A percentile compares a stretch with the other conserved stretches of the same genome.
Evolutionary conservation across 2,113 vertebrate species (phyloP).

Genomic region (Gadus macrocephalus): DNA sequence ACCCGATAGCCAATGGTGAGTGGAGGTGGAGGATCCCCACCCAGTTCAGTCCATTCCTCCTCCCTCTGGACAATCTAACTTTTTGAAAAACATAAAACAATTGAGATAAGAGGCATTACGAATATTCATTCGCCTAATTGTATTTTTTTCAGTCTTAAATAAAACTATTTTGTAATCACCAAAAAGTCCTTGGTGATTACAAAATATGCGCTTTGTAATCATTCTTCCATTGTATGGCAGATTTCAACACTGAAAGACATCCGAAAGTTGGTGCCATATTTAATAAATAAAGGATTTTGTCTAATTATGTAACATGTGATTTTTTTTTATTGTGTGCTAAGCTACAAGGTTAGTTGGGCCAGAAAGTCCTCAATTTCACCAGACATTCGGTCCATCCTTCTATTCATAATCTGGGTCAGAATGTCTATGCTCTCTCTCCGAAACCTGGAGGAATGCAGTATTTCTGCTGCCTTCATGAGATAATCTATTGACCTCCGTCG

Average conservation of each 20-base stretch:
- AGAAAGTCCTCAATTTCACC: slow-evolving; percentile 42
- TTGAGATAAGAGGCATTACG: neutral
- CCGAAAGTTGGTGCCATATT: neutral
- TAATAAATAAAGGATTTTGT: neutral
- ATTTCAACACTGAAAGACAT: neutral
- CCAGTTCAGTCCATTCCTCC: neutral
- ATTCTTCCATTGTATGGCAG: neutral
- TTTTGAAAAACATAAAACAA: neutral
- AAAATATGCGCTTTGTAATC: neutral
- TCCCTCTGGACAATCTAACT: neutral
- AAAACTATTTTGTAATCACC: too few species aligned
- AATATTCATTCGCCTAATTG: neutral
- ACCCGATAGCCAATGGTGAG: neutral
- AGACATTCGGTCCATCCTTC: slow-evolving; percentile 7
- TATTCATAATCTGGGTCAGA: slow-evolving; percentile 22
- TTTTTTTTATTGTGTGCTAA: neutral
- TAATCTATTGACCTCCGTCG: neutral
- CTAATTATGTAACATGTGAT: neutral
- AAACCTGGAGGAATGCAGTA: neutral
- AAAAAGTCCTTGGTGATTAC: neutral
- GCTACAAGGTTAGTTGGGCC: neutral
- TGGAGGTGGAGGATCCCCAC: neutral
- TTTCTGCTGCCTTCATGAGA: slow-evolving; percentile 39
- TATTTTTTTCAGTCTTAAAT: neutral
- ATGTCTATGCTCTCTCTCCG: slow-evolving; percentile 25